Evolutionary conservation across 2,113 vertebrate species (phyloP), one percentile per base, ranked within the genome.

Genomic region (Silurus meridionalis): DNA sequence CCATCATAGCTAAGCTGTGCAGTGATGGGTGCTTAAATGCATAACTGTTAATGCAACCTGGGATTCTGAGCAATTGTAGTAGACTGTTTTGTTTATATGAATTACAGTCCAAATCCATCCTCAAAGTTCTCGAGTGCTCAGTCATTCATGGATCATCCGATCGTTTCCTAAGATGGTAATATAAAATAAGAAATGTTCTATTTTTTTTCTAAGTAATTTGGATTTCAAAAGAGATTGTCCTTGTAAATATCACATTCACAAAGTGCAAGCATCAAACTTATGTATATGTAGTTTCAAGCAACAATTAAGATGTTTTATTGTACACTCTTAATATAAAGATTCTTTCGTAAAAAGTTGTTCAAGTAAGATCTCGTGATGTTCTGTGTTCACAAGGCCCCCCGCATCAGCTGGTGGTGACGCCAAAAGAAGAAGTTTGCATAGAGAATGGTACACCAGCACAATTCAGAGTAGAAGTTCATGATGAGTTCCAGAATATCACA

Each of bases 401-500:
- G 57, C 90, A 37, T 91, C 91, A 86, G 0, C 66, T 99, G 83
- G 95, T 93, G 82, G 96, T 99, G 58, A 95, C 91, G 46, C 96
- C 96, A 50, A 93, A 95, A 78, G 93, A 94, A 50, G 91, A 95
- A 61, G 85, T 97, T 14, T 90, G 92, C 83, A 92, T 97, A 74
- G 97, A 98, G 92, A 99, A 99, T 85, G 95, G 97, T 84, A 94
- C 93, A 88, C 64, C 95, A 53, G 94, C 94, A 74, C 91, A 82
- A 4, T 97, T 98, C 90, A 91, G 93, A 82, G 93, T 97, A 55
- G 95, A 97, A 89, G 91, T 99, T 87, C 91, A 96, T 8, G 98
- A 99, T 87, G 96, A 96, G 90, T 94, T 93, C 37, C 95, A 95
- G 87, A 99, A 98, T 91, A 79, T 96, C 93, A 97, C 97, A 21